Evolutionary conservation across 2,797 vertebrate genomes (phyloP).

Genomic region (Pseudopleuronectes americanus): DNA sequence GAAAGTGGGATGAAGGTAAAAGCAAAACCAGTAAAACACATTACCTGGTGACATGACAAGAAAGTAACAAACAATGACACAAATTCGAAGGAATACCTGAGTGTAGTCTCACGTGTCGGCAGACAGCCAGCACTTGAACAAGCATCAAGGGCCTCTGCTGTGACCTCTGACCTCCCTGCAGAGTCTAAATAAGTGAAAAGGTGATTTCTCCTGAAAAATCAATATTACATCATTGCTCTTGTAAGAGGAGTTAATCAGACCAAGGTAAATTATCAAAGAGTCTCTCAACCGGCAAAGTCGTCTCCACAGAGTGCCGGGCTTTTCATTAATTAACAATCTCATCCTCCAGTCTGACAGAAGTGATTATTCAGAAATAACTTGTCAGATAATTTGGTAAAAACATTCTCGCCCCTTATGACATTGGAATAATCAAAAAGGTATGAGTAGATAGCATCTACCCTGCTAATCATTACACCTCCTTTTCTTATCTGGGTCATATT

Average conservation of each 20-base stretch:
- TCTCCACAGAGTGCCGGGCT: not conserved
- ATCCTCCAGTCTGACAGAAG: slow-evolving; percentile 23
- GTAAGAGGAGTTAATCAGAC: slow-evolving; percentile 17
- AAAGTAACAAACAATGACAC: slow-evolving; percentile 24
- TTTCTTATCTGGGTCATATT: slow-evolving; percentile 60
- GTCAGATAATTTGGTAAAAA: slow-evolving; percentile 27
- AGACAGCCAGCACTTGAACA: slow-evolving; percentile 14
- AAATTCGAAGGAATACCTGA: not conserved
- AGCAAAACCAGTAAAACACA: slow-evolving; percentile 3
- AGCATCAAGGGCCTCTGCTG: slow-evolving; percentile 13
- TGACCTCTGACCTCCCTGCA: slow-evolving; percentile 56
- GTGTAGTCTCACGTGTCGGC: slow-evolving; percentile 12
- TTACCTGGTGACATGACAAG: slow-evolving; percentile 27
- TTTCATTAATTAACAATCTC: slow-evolving; percentile 27
- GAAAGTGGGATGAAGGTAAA: slow-evolving; percentile 7
- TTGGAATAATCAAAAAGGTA: slow-evolving; percentile 28
- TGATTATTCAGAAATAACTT: slow-evolving; percentile 29
- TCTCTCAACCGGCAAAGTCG: slow-evolving; percentile 1
- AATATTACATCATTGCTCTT: slow-evolving; percentile 36
- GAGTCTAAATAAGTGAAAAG: slow-evolving; percentile 18
- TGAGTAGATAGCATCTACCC: slow-evolving; percentile 34
- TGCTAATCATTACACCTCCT: slow-evolving; percentile 38
- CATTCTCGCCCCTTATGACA: slow-evolving; percentile 18
- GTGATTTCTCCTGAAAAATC: slow-evolving; percentile 24
- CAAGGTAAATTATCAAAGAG: not conserved